phyloP scores from a whole-genome alignment of 2,888 invertebrate genomes.

The Acanthoscelides obtectus region DNA sequence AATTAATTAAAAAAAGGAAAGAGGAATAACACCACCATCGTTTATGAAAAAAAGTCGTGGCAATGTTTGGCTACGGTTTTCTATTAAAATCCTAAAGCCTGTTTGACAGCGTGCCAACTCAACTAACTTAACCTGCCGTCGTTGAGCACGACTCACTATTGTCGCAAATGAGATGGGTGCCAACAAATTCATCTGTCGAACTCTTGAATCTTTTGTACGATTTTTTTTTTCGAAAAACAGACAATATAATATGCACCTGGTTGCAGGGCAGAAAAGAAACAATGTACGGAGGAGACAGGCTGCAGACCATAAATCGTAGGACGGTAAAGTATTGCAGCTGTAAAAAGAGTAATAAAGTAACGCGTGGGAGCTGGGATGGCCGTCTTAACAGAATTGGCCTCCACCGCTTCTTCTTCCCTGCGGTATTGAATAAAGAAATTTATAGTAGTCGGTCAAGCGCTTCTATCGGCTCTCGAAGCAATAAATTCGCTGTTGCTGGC shows the following conservation, averaged over 20 bases:
- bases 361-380: neutral
- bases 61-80: too few relatives aligned
- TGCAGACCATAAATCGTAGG: neutral
- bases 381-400: neutral
- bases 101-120: too few relatives aligned
- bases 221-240: too few relatives aligned
- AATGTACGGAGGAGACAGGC: neutral
- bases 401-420: neutral
- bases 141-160: too few relatives aligned
- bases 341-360: neutral
- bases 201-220: too few relatives aligned
- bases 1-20: too few relatives aligned
- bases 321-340: neutral
- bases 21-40: too few relatives aligned
- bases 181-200: too few relatives aligned
- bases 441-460: neutral
- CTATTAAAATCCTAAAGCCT: too few relatives aligned
- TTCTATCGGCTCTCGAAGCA: neutral
- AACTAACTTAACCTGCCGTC: too few relatives aligned
- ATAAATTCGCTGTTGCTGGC: neutral
- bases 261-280: neutral
- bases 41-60: too few relatives aligned
- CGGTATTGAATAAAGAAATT: neutral
- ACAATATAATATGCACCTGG: neutral
- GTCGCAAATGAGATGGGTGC: too few relatives aligned